These are phyloP conservation scores for Physocephala rufipes DNA, from an alignment of 2,888 invertebrate genomes.

Conservation along the genomic window DNA sequence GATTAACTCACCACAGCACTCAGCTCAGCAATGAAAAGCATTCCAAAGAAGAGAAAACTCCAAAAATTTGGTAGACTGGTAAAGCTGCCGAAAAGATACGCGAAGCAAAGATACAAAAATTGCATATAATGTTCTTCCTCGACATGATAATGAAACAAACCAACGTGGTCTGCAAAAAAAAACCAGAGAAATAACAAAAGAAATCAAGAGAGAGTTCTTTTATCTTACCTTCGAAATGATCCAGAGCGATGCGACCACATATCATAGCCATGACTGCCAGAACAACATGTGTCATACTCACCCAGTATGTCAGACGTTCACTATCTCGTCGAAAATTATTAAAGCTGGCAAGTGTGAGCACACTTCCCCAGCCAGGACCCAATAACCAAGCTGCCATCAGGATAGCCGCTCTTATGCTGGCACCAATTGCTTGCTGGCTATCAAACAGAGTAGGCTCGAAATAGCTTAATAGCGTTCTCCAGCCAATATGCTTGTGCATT, in stretches of 20 bases:
- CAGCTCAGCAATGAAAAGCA: slow-evolving; percentile 79
- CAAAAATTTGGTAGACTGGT: slow-evolving; percentile 67
- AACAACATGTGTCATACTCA: slow-evolving; percentile 55
- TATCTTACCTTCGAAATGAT: slow-evolving; percentile 58
- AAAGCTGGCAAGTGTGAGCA: slow-evolving; percentile 84
- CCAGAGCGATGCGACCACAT: slow-evolving; percentile 58
- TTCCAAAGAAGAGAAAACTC: slow-evolving; percentile 79
- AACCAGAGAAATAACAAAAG: background rate
- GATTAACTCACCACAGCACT: slow-evolving; percentile 76
- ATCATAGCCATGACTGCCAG: slow-evolving; percentile 54
- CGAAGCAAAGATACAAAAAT: slow-evolving; percentile 57
- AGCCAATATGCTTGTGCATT: slow-evolving; percentile 49
- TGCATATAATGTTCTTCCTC: slow-evolving; percentile 59
- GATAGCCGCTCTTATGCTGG: slow-evolving; percentile 48
- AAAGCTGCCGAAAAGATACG: slow-evolving; percentile 58
- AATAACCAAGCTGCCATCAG: slow-evolving; percentile 72
- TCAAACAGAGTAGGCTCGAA: slow-evolving; percentile 48
- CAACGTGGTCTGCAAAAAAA: slow-evolving; percentile 55
- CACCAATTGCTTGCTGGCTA: slow-evolving; percentile 42
- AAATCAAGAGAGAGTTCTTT: background rate
- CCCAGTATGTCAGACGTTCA: slow-evolving; percentile 63
- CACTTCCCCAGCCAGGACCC: slow-evolving; percentile 86
- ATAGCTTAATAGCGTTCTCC: slow-evolving; percentile 46
- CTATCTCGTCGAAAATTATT: slow-evolving; percentile 80
- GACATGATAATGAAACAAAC: slow-evolving; percentile 54